phyloP scores from a whole-genome alignment of 2,888 invertebrate genomes.

The Spodoptera exigua region DNA sequence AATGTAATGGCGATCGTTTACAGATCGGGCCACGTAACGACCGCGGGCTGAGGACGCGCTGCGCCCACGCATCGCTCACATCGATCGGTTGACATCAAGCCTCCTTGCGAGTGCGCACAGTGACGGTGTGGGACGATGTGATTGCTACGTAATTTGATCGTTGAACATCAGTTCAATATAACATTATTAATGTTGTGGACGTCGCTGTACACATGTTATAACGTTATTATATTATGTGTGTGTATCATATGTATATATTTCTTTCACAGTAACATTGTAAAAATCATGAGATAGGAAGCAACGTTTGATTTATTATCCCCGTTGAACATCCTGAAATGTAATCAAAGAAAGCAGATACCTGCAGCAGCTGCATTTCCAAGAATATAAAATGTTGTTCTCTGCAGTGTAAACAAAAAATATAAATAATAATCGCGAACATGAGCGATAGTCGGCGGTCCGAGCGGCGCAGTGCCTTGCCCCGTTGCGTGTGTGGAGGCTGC shows the following conservation, averaged over 20 bases:
- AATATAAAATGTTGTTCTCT: not conserved
- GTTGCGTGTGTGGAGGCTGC: slow-evolving; percentile 33
- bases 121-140: slow-evolving; percentile 44
- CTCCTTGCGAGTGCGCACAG: not conserved
- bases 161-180: too few relatives aligned
- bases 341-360: slow-evolving; percentile 1
- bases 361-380: too few relatives aligned
- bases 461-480: slow-evolving; percentile 14
- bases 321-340: slow-evolving; percentile 1
- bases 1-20: slow-evolving; percentile 47
- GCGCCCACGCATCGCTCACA: slow-evolving; percentile 47
- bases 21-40: slow-evolving; percentile 24
- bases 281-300: too few relatives aligned
- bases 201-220: too few relatives aligned
- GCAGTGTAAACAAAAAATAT: slow-evolving; percentile 3
- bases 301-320: too few relatives aligned
- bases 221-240: too few relatives aligned
- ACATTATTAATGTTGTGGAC: too few relatives aligned
- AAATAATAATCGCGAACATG: slow-evolving; percentile 3
- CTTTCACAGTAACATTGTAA: too few relatives aligned
- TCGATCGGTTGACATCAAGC: slow-evolving; percentile 33
- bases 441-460: not conserved
- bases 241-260: too few relatives aligned
- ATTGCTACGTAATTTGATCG: slow-evolving; percentile 9
- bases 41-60: slow-evolving; percentile 2